Evolutionary conservation across 2,797 vertebrate genomes (phyloP).

Genomic region (Mormyrus hasselquistii): DNA sequence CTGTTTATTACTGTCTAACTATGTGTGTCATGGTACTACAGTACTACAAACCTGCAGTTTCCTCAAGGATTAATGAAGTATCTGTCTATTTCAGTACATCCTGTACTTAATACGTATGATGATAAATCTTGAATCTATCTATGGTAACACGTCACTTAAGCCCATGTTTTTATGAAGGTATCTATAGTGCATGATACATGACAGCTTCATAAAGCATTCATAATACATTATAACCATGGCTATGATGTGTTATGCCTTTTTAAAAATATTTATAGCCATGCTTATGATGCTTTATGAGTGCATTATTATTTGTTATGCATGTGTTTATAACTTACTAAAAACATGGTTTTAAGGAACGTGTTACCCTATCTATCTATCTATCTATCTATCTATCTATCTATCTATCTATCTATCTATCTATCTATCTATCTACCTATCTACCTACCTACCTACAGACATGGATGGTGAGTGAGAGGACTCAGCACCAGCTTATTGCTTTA

Average conservation of each 20-base stretch:
- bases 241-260: no score
- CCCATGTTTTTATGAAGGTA: no score
- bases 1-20: not conserved
- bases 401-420: not conserved
- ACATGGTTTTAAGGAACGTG: no score
- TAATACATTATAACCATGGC: no score
- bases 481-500: not conserved
- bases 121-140: not conserved
- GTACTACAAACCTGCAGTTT: not conserved
- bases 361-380: no score
- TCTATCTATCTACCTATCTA: not conserved
- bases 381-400: not conserved
- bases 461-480: constrained; percentile 2
- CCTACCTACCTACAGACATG: not conserved
- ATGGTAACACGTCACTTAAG: not conserved
- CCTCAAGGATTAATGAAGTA: not conserved
- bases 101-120: not conserved
- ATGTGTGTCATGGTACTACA: not conserved
- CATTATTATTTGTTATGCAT: no score
- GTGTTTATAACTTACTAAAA: no score
- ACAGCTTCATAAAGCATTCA: no score
- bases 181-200: no score
- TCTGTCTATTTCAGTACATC: not conserved
- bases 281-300: no score
- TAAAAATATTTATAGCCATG: no score